Evolutionary conservation across 2,113 vertebrate species (phyloP), one percentile per base, ranked within the genome.

Genomic region (Corapipo altera): DNA sequence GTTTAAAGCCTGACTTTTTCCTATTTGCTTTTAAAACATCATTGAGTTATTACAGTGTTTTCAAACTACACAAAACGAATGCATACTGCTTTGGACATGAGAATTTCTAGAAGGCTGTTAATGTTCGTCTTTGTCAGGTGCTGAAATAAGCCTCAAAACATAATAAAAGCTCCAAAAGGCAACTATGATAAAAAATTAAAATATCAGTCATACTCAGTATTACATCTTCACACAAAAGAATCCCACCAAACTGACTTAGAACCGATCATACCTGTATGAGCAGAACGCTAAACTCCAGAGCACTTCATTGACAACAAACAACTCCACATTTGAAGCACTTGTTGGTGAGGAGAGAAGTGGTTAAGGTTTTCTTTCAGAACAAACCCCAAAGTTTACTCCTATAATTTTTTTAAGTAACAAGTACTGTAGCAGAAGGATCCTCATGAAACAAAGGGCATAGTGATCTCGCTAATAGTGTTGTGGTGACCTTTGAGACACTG

Each of bases 401-500:
- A 21, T 52, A 61, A 27, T 85, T 79, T 84, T 93, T 70, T 75
- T 67, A 88, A 76, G 77, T 94, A 96, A 94, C 77, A 91, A 89
- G 84, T 91, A 91, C 43, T 57, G 80, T 66, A 95, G 85, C 83
- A 94, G 88, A 96, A 93, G 82, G 79, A 97, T 91, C 83, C 54
- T 85, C 65, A 84, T 95, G 88, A 94, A 97, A 96, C 91, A 97
- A 97, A 96, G 74, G 67, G 93, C 86, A 95, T 20, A 89, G 76
- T 85, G 66, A 95, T 91, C 92, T 95, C 94, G 73, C 70, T 95
- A 97, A 97, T 46, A 97, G 89, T 86, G 94, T 96, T 93, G 95
- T 64, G 58, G 89, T 96, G 95, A 98, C 96, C 96, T 98, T 89
- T 97, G 85, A 94, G 91, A 89, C 86, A 85, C 94, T 83, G 84